Percentiles rank a stretch among this genome's conserved stretches.
phyloP scores from a whole-genome alignment of 2,888 invertebrate genomes.

The Leptopilina myrica region DNA sequence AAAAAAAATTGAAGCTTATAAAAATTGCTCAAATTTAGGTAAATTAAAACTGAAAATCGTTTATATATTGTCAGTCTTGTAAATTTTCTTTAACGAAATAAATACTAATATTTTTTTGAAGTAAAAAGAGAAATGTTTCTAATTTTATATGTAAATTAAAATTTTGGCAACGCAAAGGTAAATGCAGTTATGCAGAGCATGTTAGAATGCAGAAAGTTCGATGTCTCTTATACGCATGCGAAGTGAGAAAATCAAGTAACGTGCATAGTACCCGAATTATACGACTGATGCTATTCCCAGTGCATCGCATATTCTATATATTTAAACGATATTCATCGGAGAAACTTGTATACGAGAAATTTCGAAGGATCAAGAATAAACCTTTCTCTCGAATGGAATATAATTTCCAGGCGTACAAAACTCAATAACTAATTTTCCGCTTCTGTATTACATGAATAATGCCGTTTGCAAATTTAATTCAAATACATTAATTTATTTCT shows the following conservation, averaged over 20 bases:
- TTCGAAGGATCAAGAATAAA: background rate
- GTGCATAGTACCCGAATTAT: constrained; percentile 44
- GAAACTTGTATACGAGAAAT: constrained; percentile 45
- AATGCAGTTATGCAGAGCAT: constrained; percentile 39
- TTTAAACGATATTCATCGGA: constrained; percentile 63
- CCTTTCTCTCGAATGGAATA: background rate
- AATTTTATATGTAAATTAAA: background rate
- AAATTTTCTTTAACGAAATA: too few species aligned
- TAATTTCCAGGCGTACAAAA: too few species aligned
- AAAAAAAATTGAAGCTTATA: too few species aligned
- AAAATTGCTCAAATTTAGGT: too few species aligned
- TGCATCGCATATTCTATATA: constrained; percentile 62
- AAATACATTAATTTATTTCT: too few species aligned
- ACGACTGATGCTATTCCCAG: constrained; percentile 59
- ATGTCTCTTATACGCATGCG: constrained; percentile 50
- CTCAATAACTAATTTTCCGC: too few species aligned
- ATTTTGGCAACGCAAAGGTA: background rate
- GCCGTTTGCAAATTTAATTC: too few species aligned
- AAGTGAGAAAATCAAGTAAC: constrained; percentile 30
- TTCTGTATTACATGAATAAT: too few species aligned
- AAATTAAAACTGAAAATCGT: too few species aligned
- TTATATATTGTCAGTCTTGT: too few species aligned
- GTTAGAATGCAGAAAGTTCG: constrained; percentile 50
- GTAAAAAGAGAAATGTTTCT: too few species aligned
- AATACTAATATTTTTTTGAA: too few species aligned